Evolutionary conservation across 1,140 invertebrate species (phyloP), one percentile per base, ranked within the genome.

Genomic region (Zophobas morio): DNA sequence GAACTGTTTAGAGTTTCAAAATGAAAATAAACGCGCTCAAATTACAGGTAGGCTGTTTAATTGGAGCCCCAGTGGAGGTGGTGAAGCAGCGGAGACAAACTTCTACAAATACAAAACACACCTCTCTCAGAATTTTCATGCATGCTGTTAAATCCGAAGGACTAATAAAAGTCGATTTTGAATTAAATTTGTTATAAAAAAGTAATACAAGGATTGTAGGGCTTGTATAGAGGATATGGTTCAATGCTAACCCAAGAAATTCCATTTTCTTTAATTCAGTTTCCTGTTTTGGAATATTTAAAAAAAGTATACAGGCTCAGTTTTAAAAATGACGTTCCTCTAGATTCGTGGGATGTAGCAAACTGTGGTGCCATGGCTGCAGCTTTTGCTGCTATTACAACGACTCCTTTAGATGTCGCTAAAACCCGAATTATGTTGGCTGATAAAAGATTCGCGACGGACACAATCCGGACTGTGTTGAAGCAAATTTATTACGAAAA

Each of bases 341-440:
- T 86, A 6, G 79, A 82, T 32, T 82, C 92, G 2, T 89, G 90
- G 79, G 90, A 96, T 88, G 94, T 95, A 2, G 93, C 95, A 0
- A 66, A 94, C 3, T 97, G 95, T 88, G 97, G 96, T 6, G 94
- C 95, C 0, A 66, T 95, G 53, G 93, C 96, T 37, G 96, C 96
- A 6, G 94, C 92, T 1, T 88, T 96, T 75, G 91, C 96, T 8
- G 96, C 95, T 1, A 93, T 90, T 0, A 74, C 96, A 0, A 99
- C 97, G 1, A 99, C 96, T 0, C 98, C 98, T 1, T 87, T 99
- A n/a, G 98, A 99, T 88, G 96, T 99, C 5, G 95, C 94, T 0
- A 99, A 99, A 89, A 99, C 98, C 0, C 88, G 97, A 82, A 98
- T 99, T 70, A 99, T 99, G 96, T 87, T 99, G 6, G 94, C 96